Evolutionary conservation across 2,888 invertebrate species (phyloP), one percentile per base, ranked within the genome.

Genomic region (Zygaena filipendulae): DNA sequence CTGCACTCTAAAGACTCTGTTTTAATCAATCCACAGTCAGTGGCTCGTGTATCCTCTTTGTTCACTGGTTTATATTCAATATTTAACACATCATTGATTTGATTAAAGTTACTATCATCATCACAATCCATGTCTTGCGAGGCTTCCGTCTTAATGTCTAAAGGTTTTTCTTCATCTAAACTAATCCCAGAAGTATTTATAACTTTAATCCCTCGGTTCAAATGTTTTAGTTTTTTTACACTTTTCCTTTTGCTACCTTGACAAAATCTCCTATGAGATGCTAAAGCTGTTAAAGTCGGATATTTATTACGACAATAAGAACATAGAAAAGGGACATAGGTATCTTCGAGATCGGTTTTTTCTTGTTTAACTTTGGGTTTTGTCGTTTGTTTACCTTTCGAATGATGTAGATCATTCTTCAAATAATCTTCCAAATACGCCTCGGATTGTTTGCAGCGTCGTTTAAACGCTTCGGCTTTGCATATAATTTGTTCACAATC

Each of bases 401-500:
- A 7, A 25, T 13, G 7, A 16, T 24, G 4, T 11, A 20, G 32
- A 32, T 13, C 13, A 16, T 11, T 33, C 26, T 29, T 16, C 29
- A 31, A 16, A 23, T 13, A 18, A 7, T 12, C 11, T 9, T 28
- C 3, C 53, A 39, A 77, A 41, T 34, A 59, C 44, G 0, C 42
- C 18, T 77, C 66, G 0, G 69, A 62, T 13, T 64, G 52, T 2
- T 60, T 34, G 33, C 69, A 75, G 2, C 58, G 61, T n/a, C 54
- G 55, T 45, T 62, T 71, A 29, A 77, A 74, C 11, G 56, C 53
- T 14, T 69, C 58, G 11, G 61, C 55, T 36, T 61, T 64, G 13
- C 42, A 45, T 46, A 77, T 43, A 11, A 55, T 45, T 13, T 38
- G 21, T 32, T 60, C 59, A 36, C 77, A 79, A 13, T 61, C 60